phyloP scores from a whole-genome alignment of 2,888 invertebrate species.

The Pollenia labialis region DNA sequence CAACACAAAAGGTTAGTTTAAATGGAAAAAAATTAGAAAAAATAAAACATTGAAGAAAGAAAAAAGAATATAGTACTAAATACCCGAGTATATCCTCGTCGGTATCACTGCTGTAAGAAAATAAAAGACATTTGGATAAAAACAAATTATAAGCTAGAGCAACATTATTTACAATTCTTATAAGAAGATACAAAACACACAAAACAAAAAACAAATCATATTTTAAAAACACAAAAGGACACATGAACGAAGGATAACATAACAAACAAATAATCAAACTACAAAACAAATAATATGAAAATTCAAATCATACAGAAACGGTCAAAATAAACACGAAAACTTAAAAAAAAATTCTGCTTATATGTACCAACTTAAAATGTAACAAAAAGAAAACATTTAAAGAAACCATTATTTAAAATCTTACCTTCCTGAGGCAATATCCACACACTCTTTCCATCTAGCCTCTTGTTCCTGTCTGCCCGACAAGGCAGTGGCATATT shows the following conservation, averaged over 20 bases:
- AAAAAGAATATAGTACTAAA: slow-evolving; percentile 69
- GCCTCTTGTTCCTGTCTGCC: slow-evolving; percentile 94
- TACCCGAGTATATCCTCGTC: slow-evolving; percentile 79
- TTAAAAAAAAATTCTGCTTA: background rate
- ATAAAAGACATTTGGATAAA: slow-evolving; percentile 74
- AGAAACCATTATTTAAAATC: slow-evolving; percentile 41
- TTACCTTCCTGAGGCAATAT: slow-evolving; percentile 90
- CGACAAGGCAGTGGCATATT: slow-evolving; percentile 91
- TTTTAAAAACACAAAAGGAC: slow-evolving; percentile 4
- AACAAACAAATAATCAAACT: slow-evolving; percentile 8
- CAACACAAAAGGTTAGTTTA: slow-evolving; percentile 13
- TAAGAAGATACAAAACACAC: slow-evolving; percentile 36
- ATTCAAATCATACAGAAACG: background rate
- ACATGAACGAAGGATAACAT: slow-evolving; percentile 2
- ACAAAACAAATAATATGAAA: slow-evolving; percentile 5
- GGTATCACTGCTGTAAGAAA: slow-evolving; percentile 80
- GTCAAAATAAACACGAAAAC: slow-evolving; percentile 34
- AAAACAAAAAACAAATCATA: background rate
- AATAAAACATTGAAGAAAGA: slow-evolving; percentile 21
- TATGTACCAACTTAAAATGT: slow-evolving; percentile 1
- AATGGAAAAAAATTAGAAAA: slow-evolving; percentile 22
- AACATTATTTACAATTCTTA: slow-evolving; percentile 43
- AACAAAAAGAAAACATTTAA: background rate
- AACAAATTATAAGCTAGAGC: slow-evolving; percentile 72
- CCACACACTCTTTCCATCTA: slow-evolving; percentile 96